A percentile compares a stretch with the other conserved stretches of the same genome.
These are phyloP conservation scores for Chionodraco myersi DNA, from an alignment of 2,113 vertebrate genomes.

Conservation along the genomic window DNA sequence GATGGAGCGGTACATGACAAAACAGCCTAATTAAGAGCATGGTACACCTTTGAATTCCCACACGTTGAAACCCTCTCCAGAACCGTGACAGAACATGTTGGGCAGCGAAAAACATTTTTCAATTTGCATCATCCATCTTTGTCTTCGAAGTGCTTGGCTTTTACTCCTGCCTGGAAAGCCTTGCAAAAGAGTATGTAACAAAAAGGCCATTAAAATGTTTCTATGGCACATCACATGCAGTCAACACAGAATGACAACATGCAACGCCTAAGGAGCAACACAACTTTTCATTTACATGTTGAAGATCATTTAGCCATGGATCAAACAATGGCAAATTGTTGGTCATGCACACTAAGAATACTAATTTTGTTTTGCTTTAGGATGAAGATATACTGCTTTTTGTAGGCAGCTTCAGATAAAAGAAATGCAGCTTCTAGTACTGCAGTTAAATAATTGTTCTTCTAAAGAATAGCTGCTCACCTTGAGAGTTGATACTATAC, in stretches of 20 bases:
- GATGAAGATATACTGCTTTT: conserved; percentile 1
- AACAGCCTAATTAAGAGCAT: too few relatives aligned
- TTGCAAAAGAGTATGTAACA: conserved; percentile 34
- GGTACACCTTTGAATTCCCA: too few relatives aligned
- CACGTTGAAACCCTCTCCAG: too few relatives aligned
- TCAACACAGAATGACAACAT: conserved; percentile 23
- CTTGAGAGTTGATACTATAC: not conserved
- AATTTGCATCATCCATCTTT: too few relatives aligned
- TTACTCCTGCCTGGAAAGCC: conserved; percentile 25
- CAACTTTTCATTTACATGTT: conserved; percentile 23
- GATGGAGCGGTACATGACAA: too few relatives aligned
- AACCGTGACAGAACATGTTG: too few relatives aligned
- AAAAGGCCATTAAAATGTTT: conserved; percentile 51
- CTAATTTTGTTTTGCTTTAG: not conserved
- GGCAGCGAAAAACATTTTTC: too few relatives aligned
- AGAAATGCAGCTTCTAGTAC: not conserved
- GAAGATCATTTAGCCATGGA: conserved; percentile 17
- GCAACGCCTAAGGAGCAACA: conserved; percentile 43
- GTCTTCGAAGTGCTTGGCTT: too few relatives aligned
- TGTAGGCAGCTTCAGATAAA: not conserved
- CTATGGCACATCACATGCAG: conserved; percentile 12
- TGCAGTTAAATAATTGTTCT: not conserved
- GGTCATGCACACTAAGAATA: not conserved
- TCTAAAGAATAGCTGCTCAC: not conserved
- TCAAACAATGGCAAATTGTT: conserved; percentile 14